Base-by-base conservation (phyloP, 2,113 vertebrate genomes). In the Dromas ardeola region DNA sequence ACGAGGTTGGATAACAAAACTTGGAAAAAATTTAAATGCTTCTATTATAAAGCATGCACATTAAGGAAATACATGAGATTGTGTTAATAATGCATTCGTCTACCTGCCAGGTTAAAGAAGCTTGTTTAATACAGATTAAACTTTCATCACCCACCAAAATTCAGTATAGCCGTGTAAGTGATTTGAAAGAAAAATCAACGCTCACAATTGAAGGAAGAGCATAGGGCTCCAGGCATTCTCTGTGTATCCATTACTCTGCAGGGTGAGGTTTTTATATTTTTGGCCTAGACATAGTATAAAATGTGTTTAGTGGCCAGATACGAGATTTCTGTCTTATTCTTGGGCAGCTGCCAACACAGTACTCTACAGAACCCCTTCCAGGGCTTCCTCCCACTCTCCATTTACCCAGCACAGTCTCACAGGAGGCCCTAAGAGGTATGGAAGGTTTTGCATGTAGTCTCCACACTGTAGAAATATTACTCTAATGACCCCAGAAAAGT, bases 151-250 rank as follows among this genome's bases (percentile, higher is more conserved):
- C 66, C 66, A 58, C 42, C 79, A 81, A 73, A 77, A 90, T 16
- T 50, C 76, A 73, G 36, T 11, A 3, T 9, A 73, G 30, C 27
- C 61, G 72, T 1, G 0, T 17, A 59, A 81, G 19, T 2, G 53
- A 62, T 55, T 62, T 30, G 19, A 66, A 58, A 95, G 53, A 87
- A 85, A 96, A 92, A 45, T 42, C 73, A 62, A 6, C 1, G 0
- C 4, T 92, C 59, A 95, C 96, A 95, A 94, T 70, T 91, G 94
- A 40, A 95, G 94, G 96, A 97, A 97, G 36, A 82, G 19, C 3
- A 0, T 32, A 32, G 42, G 53, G 53, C 81, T 95, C 73, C 84
- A 90, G 70, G 27, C 49, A 40, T 85, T 93, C 43, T 62, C 36
- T 16, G 10, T 25, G 18, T 20, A 45, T 15, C 67, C 69, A 80